Conservation (phyloP, 1,140 invertebrate genomes). For the Belonocnema kinseyi region DNA sequence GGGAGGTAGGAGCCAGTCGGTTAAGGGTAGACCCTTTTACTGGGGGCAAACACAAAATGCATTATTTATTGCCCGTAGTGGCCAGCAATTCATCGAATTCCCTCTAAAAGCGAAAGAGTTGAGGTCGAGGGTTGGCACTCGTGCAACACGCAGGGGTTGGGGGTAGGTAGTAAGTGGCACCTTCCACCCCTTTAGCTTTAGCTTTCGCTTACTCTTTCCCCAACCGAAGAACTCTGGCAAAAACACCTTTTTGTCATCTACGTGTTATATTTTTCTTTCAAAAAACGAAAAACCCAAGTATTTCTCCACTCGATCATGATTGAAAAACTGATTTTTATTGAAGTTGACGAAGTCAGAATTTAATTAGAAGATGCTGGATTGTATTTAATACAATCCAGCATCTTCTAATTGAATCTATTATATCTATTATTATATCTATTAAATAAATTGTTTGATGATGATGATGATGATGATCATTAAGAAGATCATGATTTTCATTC, state of each 20-base stretch:
- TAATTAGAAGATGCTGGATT: too few relatives aligned
- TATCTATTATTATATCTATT: too few relatives aligned
- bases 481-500: too few relatives aligned
- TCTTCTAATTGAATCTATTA: too few relatives aligned
- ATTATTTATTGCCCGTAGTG: constrained; percentile 67
- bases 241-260: background rate
- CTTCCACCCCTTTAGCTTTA: constrained; percentile 50
- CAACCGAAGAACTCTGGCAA: constrained; percentile 36
- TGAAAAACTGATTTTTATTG: too few relatives aligned
- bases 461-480: too few relatives aligned
- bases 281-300: too few relatives aligned
- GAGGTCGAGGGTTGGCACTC: constrained; percentile 54
- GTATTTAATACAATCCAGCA: too few relatives aligned
- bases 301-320: too few relatives aligned
- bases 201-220: constrained; percentile 43
- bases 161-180: constrained; percentile 57
- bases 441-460: too few relatives aligned
- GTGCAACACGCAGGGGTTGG: constrained; percentile 50
- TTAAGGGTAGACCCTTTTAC: constrained; percentile 63
- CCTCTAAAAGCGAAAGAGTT: constrained; percentile 62
- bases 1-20: background rate
- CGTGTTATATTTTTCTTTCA: too few relatives aligned
- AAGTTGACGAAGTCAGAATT: too few relatives aligned
- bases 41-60: constrained; percentile 67
- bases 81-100: constrained; percentile 63